A percentile compares a stretch with the other conserved stretches of the same genome.
Evolutionary conservation across 1,140 invertebrate genomes (phyloP).

Genomic region (Adelges cooleyi): DNA sequence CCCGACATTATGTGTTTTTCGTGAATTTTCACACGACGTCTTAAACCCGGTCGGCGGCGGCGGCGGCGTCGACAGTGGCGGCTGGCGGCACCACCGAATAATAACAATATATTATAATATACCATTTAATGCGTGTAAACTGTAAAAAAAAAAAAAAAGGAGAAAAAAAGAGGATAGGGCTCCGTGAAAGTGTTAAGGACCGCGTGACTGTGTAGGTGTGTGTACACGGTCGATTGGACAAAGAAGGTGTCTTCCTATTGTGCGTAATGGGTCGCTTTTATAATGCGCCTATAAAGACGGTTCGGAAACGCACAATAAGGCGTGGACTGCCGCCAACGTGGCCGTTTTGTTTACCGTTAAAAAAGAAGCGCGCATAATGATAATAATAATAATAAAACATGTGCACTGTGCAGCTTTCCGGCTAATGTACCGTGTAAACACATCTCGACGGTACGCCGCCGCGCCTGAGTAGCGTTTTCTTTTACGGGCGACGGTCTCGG

Average conservation of each 20-base stretch:
- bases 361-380: too few species aligned
- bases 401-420: background rate
- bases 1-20: too few species aligned
- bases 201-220: too few species aligned
- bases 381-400: too few species aligned
- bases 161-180: too few species aligned
- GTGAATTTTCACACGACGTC: too few species aligned
- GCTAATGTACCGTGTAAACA: conserved; percentile 27
- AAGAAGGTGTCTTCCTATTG: conserved; percentile 27
- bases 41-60: background rate
- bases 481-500: conserved; percentile 3
- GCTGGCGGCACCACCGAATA: too few species aligned
- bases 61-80: background rate
- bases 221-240: conserved; percentile 24
- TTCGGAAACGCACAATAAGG: conserved; percentile 10
- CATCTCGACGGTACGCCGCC: background rate
- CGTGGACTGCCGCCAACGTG: background rate
- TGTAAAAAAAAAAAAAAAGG: too few species aligned
- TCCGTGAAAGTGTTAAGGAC: too few species aligned
- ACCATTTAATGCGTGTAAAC: background rate
- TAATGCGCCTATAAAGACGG: background rate
- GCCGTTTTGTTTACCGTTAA: too few species aligned
- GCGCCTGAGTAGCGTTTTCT: background rate
- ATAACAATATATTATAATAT: too few species aligned
- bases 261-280: conserved; percentile 21